Evolutionary conservation across 2,113 vertebrate genomes (phyloP).

Genomic region (Cacatua alba): DNA sequence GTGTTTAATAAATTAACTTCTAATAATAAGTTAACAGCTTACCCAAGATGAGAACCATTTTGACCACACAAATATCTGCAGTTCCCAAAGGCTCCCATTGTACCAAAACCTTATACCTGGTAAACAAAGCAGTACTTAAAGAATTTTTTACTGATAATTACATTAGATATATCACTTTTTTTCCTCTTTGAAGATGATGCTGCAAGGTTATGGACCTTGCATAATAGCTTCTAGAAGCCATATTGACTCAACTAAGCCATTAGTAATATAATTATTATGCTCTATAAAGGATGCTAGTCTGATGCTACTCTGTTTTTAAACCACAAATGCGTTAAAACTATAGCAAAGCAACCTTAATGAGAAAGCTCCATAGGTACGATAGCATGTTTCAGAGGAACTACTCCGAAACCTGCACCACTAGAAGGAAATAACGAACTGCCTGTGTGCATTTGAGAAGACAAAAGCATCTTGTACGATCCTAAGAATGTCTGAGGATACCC

Average conservation of each 20-base stretch:
- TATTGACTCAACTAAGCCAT: background rate
- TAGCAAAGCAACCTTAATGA: background rate
- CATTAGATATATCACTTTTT: background rate
- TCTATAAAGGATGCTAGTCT: background rate
- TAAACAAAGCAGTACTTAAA: constrained; percentile 3
- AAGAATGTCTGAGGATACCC: background rate
- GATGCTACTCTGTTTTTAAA: background rate
- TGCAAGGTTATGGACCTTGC: background rate
- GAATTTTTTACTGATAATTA: constrained; percentile 14
- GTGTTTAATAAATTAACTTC: constrained; percentile 27
- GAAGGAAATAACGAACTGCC: background rate
- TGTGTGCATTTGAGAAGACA: background rate
- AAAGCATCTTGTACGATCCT: background rate
- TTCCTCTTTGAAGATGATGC: background rate
- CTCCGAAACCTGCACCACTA: background rate
- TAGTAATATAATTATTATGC: background rate
- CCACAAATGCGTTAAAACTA: background rate
- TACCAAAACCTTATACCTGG: background rate
- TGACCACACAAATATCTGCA: constrained; percentile 24
- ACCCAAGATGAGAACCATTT: constrained; percentile 31
- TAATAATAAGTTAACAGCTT: constrained; percentile 43
- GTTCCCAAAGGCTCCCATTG: background rate
- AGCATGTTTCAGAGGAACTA: background rate
- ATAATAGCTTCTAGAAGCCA: background rate
- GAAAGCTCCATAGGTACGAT: background rate